A percentile compares a stretch with the other conserved stretches of the same genome.
Conservation (phyloP, 1,140 invertebrate species). For the Diploscapter pachys region DNA sequence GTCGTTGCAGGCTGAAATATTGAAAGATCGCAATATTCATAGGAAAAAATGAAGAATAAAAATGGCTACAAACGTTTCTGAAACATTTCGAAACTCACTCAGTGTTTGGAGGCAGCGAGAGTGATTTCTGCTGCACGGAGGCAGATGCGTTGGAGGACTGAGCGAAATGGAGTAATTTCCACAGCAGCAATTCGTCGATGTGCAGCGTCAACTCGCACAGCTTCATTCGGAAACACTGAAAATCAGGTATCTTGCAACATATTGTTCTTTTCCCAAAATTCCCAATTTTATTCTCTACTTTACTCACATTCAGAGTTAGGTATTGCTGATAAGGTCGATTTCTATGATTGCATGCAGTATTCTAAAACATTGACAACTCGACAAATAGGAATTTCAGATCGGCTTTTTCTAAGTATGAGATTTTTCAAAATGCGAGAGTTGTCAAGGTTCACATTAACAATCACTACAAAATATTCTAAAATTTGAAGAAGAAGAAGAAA, state of each 20-base stretch:
- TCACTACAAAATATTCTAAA: too few species aligned
- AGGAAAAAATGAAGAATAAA: background rate
- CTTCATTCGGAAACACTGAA: slow-evolving; percentile 74
- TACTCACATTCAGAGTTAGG: too few species aligned
- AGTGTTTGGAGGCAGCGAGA: slow-evolving; percentile 50
- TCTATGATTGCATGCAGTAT: too few species aligned
- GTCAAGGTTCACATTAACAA: too few species aligned
- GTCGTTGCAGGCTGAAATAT: slow-evolving; percentile 21
- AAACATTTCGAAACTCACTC: slow-evolving; percentile 25
- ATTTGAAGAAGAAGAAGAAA: background rate
- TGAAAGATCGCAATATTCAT: background rate
- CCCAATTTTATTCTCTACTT: too few species aligned
- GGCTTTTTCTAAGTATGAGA: too few species aligned
- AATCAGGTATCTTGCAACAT: slow-evolving; percentile 51
- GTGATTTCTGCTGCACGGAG: slow-evolving; percentile 38
- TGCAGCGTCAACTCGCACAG: slow-evolving; percentile 79
- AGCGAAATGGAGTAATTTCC: slow-evolving; percentile 76
- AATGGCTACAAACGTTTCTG: background rate
- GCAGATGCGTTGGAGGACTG: slow-evolving; percentile 53
- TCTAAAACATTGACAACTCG: too few species aligned
- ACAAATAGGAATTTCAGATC: too few species aligned
- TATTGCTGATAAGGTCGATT: too few species aligned
- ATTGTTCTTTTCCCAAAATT: background rate
- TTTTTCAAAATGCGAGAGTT: too few species aligned
- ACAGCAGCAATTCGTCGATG: slow-evolving; percentile 80